phyloP scores from a whole-genome alignment of 2,797 vertebrate genomes.

The Tenualosa thibaudeaui region DNA sequence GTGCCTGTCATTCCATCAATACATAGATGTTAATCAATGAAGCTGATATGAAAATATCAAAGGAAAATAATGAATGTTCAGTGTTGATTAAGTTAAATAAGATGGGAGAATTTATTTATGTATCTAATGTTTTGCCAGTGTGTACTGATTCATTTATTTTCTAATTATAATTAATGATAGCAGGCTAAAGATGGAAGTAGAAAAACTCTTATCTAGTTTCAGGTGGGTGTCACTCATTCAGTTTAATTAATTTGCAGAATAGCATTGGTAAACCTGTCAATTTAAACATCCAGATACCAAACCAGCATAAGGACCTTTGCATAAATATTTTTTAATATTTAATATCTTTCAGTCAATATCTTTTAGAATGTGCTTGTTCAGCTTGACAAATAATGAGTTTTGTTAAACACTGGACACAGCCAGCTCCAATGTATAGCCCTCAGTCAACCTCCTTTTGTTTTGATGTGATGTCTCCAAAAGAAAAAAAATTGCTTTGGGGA shows the following conservation, averaged over 20 bases:
- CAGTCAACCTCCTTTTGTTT: slow-evolving; percentile 21
- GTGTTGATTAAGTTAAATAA: neutral
- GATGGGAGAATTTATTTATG: neutral
- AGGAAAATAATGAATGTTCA: neutral
- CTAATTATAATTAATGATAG: neutral
- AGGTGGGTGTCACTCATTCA: neutral
- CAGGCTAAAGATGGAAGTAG: neutral
- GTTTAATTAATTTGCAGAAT: neutral
- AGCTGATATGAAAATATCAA: neutral
- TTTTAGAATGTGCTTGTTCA: neutral
- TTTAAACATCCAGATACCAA: neutral
- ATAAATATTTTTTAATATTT: neutral
- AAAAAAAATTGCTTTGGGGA: slow-evolving; percentile 54
- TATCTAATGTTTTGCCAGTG: neutral
- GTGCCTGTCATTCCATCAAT: neutral
- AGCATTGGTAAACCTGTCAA: neutral
- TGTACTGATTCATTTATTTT: neutral
- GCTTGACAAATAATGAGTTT: neutral
- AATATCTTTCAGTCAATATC: neutral
- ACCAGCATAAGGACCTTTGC: neutral
- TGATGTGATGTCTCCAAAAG: slow-evolving; percentile 44
- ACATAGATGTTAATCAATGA: neutral
- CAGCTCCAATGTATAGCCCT: neutral
- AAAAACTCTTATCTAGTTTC: neutral
- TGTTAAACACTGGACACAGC: neutral